A percentile compares a stretch with the other conserved stretches of the same genome.
These are phyloP conservation scores for Siphamia tubifer DNA, from an alignment of 2,113 vertebrate species.

Conservation along the genomic window DNA sequence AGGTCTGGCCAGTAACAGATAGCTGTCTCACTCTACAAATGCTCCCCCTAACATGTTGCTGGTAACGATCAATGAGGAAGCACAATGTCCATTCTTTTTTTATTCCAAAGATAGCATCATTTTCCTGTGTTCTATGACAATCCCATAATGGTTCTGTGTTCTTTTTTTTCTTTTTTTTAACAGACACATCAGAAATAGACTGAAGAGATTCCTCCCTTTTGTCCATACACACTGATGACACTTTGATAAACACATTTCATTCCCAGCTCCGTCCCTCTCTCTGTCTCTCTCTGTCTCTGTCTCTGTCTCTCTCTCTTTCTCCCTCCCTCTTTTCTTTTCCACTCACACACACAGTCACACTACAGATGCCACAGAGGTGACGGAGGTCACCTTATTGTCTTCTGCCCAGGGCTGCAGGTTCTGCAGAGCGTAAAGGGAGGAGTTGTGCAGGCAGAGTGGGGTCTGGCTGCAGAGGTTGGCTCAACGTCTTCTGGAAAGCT, in stretches of 20 bases:
- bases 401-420: slow-evolving; percentile 98
- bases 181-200: slow-evolving; percentile 11
- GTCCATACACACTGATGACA: slow-evolving; percentile 26
- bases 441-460: slow-evolving; percentile 98
- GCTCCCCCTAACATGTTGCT: slow-evolving; percentile 40
- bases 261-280: slow-evolving; percentile 1
- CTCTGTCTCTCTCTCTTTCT: no score
- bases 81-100: slow-evolving; percentile 28
- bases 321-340: not conserved
- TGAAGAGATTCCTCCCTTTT: slow-evolving; percentile 21
- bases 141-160: slow-evolving; percentile 19
- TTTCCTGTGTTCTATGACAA: slow-evolving; percentile 13
- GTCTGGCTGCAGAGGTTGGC: slow-evolving; percentile 90
- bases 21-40: slow-evolving; percentile 30
- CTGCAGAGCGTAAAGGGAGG: slow-evolving; percentile 95
- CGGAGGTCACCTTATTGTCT: slow-evolving; percentile 93
- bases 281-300: no score
- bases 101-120: slow-evolving; percentile 18
- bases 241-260: slow-evolving; percentile 11
- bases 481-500: slow-evolving; percentile 93
- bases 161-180: no score
- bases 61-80: slow-evolving; percentile 45
- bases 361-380: slow-evolving; percentile 91
- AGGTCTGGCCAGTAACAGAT: slow-evolving; percentile 42
- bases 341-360: slow-evolving; percentile 77